Evolutionary conservation across 2,797 vertebrate genomes (phyloP), one percentile per base, ranked within the genome.

Genomic region (Malurus leucopterus): DNA sequence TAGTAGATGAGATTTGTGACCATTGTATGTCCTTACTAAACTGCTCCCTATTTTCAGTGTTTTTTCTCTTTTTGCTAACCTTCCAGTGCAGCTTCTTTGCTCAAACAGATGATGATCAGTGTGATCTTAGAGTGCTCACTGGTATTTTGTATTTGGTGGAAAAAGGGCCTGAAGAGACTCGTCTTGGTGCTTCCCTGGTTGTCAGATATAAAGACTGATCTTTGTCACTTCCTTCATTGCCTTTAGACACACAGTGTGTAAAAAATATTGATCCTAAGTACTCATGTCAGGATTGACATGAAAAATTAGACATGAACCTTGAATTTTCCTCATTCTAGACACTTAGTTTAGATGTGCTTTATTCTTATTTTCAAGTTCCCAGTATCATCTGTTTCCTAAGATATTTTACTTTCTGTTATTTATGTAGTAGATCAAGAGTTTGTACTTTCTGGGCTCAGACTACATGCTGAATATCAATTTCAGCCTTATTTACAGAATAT

Each of bases 401-500:
- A 61, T 20, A 13, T 84, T 68, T 84, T 71, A 38, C 86, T 89
- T 85, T 65, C 73, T 41, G 57, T 54, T 61, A 14, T 27, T 71
- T 73, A 70, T 32, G 8, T 47, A 21, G 51, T 65, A 46, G 50
- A 70, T 57, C 41, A 46, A 65, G 29, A 38, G 6, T 44, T 59
- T 57, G 55, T 81, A 40, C 49, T 78, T 81, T 15, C 19, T 53
- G 80, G 77, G 29, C 59, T 91, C 46, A 13, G 67, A 16, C 62
- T 69, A 50, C 59, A 67, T 61, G 40, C 63, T 90, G 50, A 62
- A 5, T 76, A 78, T 88, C 49, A 55, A 26, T 84, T 91, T 51
- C 67, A 70, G 77, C 64, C 70, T 77, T 93, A 73, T 86, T 89
- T 91, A 85, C 41, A 73, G 61, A 83, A 93, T 87, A 68, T 79